Conservation (phyloP, 2,888 invertebrate species). For the Alentia gelatinosa region DNA sequence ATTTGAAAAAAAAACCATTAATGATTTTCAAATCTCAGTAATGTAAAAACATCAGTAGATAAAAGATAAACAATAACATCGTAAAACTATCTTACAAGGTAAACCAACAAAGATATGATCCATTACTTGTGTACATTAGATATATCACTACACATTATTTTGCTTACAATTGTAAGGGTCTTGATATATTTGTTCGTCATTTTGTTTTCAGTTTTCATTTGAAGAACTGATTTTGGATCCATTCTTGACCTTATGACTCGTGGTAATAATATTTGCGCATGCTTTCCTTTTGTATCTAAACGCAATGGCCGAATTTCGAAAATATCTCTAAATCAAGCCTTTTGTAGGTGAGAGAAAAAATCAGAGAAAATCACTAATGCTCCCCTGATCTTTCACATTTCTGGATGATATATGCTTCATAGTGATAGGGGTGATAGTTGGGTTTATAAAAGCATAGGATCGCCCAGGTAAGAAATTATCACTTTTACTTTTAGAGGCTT, state of each 20-base stretch:
- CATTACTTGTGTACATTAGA: too few species aligned
- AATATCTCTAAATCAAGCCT: too few species aligned
- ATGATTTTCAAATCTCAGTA: too few species aligned
- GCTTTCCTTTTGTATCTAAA: neutral
- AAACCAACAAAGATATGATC: neutral
- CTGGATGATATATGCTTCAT: neutral
- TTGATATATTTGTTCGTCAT: neutral
- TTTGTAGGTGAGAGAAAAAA: too few species aligned
- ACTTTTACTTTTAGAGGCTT: neutral
- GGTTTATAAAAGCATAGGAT: neutral
- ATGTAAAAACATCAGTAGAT: too few species aligned
- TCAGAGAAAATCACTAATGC: neutral
- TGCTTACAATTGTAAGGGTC: neutral
- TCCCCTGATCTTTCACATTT: neutral
- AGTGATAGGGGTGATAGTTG: neutral
- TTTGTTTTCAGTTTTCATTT: constrained; percentile 37
- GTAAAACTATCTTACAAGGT: too few species aligned
- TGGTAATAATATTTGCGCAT: constrained; percentile 5
- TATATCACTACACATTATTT: too few species aligned
- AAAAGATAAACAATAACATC: too few species aligned
- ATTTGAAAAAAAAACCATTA: too few species aligned
- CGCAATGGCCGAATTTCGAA: too few species aligned
- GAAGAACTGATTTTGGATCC: constrained; percentile 26
- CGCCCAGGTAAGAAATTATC: neutral
- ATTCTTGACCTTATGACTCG: constrained; percentile 7